phyloP scores from a whole-genome alignment of 2,797 vertebrate species.

The Gastrophryne carolinensis region DNA sequence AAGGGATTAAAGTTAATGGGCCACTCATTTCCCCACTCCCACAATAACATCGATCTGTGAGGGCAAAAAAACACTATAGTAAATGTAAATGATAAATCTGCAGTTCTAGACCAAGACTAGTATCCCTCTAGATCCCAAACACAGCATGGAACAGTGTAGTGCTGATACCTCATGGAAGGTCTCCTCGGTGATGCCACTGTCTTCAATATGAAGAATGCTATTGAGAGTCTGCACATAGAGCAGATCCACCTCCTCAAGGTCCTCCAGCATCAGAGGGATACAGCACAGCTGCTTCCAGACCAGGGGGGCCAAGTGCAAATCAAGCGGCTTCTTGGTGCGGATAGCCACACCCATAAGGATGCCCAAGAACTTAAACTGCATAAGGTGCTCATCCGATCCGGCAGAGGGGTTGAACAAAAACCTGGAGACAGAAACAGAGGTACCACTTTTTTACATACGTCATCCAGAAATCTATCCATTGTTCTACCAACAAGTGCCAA shows the following conservation, averaged over 20 bases:
- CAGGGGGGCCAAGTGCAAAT: constrained; percentile 79
- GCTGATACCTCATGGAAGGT: constrained; percentile 78
- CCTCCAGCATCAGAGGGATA: constrained; percentile 77
- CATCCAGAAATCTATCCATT: no score
- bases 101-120: no score
- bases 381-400: constrained; percentile 76
- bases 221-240: constrained; percentile 83
- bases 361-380: constrained; percentile 82
- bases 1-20: no score
- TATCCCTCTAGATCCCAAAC: no score
- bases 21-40: no score
- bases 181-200: constrained; percentile 82
- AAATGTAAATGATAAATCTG: no score
- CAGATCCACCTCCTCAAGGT: constrained; percentile 81
- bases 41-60: no score
- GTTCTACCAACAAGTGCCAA: no score
- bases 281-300: constrained; percentile 85
- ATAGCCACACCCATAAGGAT: constrained; percentile 84
- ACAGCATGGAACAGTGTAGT: no score
- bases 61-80: no score
- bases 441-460: no score
- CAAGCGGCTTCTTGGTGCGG: constrained; percentile 82
- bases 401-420: constrained; percentile 82
- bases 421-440: constrained; percentile 55
- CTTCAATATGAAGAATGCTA: constrained; percentile 89